Base-by-base conservation (phyloP, 2,888 invertebrate genomes). In the Drosophila anceps region DNA sequence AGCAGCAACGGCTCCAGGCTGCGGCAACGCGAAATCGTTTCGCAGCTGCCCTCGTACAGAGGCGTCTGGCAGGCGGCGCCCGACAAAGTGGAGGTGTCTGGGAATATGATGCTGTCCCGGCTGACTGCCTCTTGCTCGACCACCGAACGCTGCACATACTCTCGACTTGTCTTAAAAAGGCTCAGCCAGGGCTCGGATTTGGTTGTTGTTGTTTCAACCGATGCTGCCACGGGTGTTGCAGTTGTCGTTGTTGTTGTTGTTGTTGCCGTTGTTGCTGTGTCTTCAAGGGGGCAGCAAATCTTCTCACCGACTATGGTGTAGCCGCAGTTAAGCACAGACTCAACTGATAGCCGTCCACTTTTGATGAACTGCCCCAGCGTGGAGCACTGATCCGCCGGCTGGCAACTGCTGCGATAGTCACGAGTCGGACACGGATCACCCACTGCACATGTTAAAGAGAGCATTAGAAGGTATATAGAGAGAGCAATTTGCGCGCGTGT, bases 341-440 rank as follows among this genome's bases (percentile, higher is more conserved):
- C 24, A 9, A 35, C n/a, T 0, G 33, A 39, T 8, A 89, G 59
- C 2, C n/a, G 29, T 2, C 74, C 72, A 2, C 46, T 62, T 0
- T 50, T 44, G 10, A 84, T 64, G 15, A 69, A 73, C 6, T 61
- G 63, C 13, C 6, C 15, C 27, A 87, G 12, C 0, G 73, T 81
- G 10, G 24, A 4, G 48, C 84, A 84, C 1, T 54, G 43, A 31
- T 79, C 75, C 2, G 72, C 10, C 5, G 59, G 58, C 64, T 77
- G 77, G 57, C 84, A 84, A n/a, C 46, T 68, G 57, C 89, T 87
- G n/a, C 61, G 62, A 41, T 89, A 84, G 1, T 39, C 53, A 0
- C 1, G 24, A 4, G 84, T 84, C 13, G 82, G 69, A 53, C 84
- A 84, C 41, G 89, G 80, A 70, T 84, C 84, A 0, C 84, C 89